These are phyloP conservation scores for Hylaeus anthracinus DNA, from an alignment of 1,140 invertebrate genomes.

Conservation along the genomic window DNA sequence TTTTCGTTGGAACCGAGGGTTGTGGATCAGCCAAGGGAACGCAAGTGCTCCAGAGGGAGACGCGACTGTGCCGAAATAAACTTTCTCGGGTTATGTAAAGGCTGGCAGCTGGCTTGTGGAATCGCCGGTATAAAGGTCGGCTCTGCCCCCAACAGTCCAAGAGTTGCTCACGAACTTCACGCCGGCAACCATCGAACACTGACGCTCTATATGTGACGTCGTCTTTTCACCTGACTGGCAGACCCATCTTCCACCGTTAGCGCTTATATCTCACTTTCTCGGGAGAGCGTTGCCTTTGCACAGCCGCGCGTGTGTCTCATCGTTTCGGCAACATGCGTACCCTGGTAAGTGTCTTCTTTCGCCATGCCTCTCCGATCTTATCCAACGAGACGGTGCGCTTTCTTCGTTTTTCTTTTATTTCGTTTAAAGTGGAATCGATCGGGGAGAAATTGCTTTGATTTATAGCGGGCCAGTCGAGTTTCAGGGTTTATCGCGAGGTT, in stretches of 20 bases:
- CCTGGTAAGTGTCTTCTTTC: slow-evolving; percentile 55
- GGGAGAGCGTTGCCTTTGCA: slow-evolving; percentile 14
- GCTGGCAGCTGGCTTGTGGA: slow-evolving; percentile 58
- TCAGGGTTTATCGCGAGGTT: too few species aligned
- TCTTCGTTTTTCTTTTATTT: too few species aligned
- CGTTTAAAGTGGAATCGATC: too few species aligned
- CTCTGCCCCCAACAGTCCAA: slow-evolving; percentile 73
- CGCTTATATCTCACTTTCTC: slow-evolving; percentile 9
- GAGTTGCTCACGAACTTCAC: slow-evolving; percentile 78
- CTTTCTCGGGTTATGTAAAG: slow-evolving; percentile 77
- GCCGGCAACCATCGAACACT: slow-evolving; percentile 70
- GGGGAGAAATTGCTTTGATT: too few species aligned
- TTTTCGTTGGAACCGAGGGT: background rate
- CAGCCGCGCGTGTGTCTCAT: slow-evolving; percentile 9
- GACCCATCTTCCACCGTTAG: background rate
- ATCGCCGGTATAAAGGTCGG: slow-evolving; percentile 77
- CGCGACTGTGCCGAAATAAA: slow-evolving; percentile 71
- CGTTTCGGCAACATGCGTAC: slow-evolving; percentile 54
- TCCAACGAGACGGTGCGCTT: background rate
- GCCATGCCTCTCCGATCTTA: too few species aligned
- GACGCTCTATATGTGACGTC: slow-evolving; percentile 67
- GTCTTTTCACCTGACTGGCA: slow-evolving; percentile 22
- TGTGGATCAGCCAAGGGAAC: background rate
- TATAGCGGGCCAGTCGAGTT: too few species aligned
- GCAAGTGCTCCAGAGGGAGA: slow-evolving; percentile 42